These are phyloP conservation scores for Vombatus ursinus DNA, from an alignment of 2,113 vertebrate species.

Conservation along the genomic window DNA sequence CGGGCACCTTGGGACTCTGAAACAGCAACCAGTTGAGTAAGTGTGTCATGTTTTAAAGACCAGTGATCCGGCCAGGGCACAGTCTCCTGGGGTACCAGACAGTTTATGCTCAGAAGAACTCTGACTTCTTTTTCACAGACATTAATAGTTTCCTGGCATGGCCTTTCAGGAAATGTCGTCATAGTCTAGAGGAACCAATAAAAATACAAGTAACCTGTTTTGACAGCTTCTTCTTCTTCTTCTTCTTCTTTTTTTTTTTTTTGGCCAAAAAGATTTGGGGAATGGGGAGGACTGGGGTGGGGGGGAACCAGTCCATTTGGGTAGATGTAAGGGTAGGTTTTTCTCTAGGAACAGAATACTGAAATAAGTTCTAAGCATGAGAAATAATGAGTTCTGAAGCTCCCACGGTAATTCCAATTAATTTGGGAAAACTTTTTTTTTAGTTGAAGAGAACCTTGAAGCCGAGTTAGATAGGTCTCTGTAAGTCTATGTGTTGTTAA, in stretches of 20 bases:
- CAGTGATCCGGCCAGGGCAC: slow-evolving; percentile 30
- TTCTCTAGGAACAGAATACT: slow-evolving; percentile 3
- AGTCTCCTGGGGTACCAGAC: slow-evolving; percentile 68
- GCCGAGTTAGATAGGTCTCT: background rate
- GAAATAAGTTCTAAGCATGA: slow-evolving; percentile 20
- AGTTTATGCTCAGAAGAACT: slow-evolving; percentile 74
- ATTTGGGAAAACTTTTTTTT: slow-evolving; percentile 34
- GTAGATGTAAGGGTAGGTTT: slow-evolving; percentile 41
- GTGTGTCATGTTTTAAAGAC: slow-evolving; percentile 24
- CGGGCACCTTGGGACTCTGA: background rate
- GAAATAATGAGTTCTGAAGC: slow-evolving; percentile 14
- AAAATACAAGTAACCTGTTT: slow-evolving; percentile 86
- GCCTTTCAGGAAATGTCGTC: slow-evolving; percentile 84
- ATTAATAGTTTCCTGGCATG: slow-evolving; percentile 85
- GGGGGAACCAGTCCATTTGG: slow-evolving; percentile 31
- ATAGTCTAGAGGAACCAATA: slow-evolving; percentile 86
- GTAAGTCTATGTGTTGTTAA: background rate
- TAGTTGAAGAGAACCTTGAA: slow-evolving; percentile 27
- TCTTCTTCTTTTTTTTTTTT: too few relatives aligned
- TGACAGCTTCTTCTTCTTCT: slow-evolving; percentile 79
- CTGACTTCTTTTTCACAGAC: slow-evolving; percentile 79
- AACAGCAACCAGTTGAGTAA: background rate
- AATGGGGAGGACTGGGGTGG: background rate
- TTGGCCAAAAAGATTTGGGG: slow-evolving; percentile 75
- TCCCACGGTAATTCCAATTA: slow-evolving; percentile 26